A percentile compares a stretch with the other conserved stretches of the same genome.
Conservation (phyloP, 2,888 invertebrate species). For the Crossocerus cetratus region DNA sequence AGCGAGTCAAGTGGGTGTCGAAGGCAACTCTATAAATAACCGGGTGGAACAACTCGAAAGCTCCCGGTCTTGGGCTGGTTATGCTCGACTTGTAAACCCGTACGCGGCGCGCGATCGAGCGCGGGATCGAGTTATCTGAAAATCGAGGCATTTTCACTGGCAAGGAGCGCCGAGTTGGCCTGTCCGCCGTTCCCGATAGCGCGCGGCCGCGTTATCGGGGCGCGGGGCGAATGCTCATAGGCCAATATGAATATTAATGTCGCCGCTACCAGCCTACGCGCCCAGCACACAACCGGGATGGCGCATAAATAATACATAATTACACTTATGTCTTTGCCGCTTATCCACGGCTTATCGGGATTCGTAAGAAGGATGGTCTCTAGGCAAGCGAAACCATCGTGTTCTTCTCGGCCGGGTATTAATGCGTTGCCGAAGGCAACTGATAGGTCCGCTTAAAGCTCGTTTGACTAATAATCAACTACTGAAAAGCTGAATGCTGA, state of each 20-base stretch:
- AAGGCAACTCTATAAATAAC: conserved; percentile 2
- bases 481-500: too few species aligned
- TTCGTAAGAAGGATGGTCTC: too few species aligned
- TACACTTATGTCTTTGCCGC: conserved; percentile 32
- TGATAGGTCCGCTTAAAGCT: too few species aligned
- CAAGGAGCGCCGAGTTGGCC: conserved; percentile 13
- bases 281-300: conserved; percentile 18
- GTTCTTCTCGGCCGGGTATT: too few species aligned
- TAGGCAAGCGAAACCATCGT: too few species aligned
- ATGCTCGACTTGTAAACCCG: not conserved
- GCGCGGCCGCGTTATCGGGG: not conserved
- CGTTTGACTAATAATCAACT: too few species aligned
- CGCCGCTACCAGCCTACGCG: not conserved
- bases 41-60: not conserved
- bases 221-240: conserved; percentile 17
- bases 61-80: not conserved
- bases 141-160: conserved; percentile 25
- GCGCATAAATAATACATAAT: conserved; percentile 48
- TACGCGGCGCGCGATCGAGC: too few species aligned
- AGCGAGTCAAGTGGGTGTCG: not conserved
- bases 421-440: too few species aligned
- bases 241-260: conserved; percentile 29
- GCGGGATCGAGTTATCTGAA: conserved; percentile 9
- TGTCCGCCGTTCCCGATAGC: not conserved
- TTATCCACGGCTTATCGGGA: conserved; percentile 33